These are phyloP conservation scores for Physeter macrocephalus DNA, from an alignment of 2,113 vertebrate genomes.

Conservation along the genomic window DNA sequence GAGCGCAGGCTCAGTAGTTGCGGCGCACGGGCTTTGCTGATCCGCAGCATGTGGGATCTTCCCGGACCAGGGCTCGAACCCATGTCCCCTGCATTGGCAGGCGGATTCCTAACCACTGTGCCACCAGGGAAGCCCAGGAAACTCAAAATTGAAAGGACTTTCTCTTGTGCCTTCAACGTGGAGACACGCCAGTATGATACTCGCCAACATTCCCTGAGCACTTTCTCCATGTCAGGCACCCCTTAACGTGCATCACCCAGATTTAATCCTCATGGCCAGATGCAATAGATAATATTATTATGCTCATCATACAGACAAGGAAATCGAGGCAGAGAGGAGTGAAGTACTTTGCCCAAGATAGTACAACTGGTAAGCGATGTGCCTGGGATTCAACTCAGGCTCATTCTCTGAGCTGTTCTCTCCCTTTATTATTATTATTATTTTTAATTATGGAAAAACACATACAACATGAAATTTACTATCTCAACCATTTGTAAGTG, in stretches of 20 bases:
- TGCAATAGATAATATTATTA: not conserved
- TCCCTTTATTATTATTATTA: not conserved
- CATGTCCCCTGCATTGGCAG: too few species aligned
- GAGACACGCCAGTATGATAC: accelerated
- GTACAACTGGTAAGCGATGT: too few species aligned
- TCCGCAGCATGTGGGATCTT: too few species aligned
- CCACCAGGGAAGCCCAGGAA: too few species aligned
- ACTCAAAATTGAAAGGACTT: not conserved
- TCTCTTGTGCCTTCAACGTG: not conserved
- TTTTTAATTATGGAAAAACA: too few species aligned
- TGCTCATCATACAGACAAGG: not conserved
- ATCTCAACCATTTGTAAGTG: too few species aligned
- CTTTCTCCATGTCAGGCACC: not conserved
- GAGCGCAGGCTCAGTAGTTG: too few species aligned
- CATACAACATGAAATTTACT: too few species aligned
- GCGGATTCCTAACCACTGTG: too few species aligned
- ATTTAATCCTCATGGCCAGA: accelerated
- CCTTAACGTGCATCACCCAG: accelerated
- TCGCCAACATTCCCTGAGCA: accelerated
- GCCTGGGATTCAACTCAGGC: not conserved
- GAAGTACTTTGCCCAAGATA: not conserved
- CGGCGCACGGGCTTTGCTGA: too few species aligned
- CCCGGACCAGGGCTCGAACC: too few species aligned
- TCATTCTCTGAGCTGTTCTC: not conserved
- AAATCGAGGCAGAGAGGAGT: not conserved